These are phyloP conservation scores for Trichogramma dendrolimi DNA, from an alignment of 2,888 invertebrate genomes.

Conservation along the genomic window DNA sequence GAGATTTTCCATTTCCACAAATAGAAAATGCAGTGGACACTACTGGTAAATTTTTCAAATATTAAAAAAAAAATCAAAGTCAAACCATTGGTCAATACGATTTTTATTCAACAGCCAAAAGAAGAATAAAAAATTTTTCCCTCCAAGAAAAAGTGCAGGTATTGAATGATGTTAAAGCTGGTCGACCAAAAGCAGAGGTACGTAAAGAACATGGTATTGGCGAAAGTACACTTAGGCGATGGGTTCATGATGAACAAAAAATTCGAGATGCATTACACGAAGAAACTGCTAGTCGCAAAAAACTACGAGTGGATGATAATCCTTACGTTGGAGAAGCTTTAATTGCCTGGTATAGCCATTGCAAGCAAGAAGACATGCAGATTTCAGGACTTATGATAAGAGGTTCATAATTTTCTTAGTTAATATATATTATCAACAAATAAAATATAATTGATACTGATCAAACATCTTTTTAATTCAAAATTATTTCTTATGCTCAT, in stretches of 20 bases:
- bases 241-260: slow-evolving; percentile 24
- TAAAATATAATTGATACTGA: neutral
- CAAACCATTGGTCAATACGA: neutral
- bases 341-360: slow-evolving; percentile 22
- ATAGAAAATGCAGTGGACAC: slow-evolving; percentile 10
- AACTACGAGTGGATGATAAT: slow-evolving; percentile 16
- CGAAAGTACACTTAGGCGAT: slow-evolving; percentile 19
- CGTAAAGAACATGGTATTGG: slow-evolving; percentile 24
- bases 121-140: slow-evolving; percentile 20
- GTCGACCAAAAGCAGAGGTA: slow-evolving; percentile 19
- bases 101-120: slow-evolving; percentile 12
- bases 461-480: neutral
- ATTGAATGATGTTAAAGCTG: slow-evolving; percentile 17
- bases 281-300: slow-evolving; percentile 20
- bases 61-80: no score
- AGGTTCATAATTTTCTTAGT: slow-evolving; percentile 9
- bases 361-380: slow-evolving; percentile 14
- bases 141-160: slow-evolving; percentile 21
- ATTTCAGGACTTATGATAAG: slow-evolving; percentile 19
- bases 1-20: slow-evolving; percentile 14
- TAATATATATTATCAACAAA: neutral
- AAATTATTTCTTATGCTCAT: neutral
- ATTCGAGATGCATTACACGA: slow-evolving; percentile 19
- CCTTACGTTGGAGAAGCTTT: slow-evolving; percentile 21
- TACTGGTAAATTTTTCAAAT: slow-evolving; percentile 10